These are phyloP conservation scores for Prorops nasuta DNA, from an alignment of 1,140 invertebrate genomes.

Conservation along the genomic window DNA sequence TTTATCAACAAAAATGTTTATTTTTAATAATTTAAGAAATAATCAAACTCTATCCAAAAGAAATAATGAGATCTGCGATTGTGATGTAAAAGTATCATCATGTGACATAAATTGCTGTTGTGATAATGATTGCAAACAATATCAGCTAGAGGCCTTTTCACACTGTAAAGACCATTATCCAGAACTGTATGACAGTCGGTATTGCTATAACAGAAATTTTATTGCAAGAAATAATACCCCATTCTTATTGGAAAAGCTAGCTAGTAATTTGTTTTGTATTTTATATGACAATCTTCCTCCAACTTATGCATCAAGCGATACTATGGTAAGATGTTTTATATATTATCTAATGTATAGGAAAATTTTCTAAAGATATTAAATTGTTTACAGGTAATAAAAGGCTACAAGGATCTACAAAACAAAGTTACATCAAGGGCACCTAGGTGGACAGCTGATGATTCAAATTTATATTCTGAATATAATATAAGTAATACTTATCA, in stretches of 20 bases:
- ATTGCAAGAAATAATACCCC: slow-evolving; percentile 47
- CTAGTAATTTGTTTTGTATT: slow-evolving; percentile 51
- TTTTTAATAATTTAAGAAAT: no score
- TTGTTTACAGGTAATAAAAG: slow-evolving; percentile 17
- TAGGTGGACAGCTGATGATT: slow-evolving; percentile 24
- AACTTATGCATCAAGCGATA: slow-evolving; percentile 34
- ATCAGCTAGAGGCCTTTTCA: slow-evolving; percentile 43
- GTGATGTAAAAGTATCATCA: slow-evolving; percentile 43
- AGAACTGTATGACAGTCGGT: slow-evolving; percentile 47
- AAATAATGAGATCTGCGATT: slow-evolving; percentile 34
- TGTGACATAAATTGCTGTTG: slow-evolving; percentile 55
- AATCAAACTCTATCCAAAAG: not conserved
- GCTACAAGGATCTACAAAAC: slow-evolving; percentile 19
- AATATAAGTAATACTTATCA: slow-evolving; percentile 37
- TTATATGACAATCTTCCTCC: slow-evolving; percentile 52
- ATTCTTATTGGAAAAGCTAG: slow-evolving; percentile 47
- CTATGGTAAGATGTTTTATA: slow-evolving; percentile 44
- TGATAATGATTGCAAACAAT: slow-evolving; percentile 46
- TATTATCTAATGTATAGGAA: no score
- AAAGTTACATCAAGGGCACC: slow-evolving; percentile 21
- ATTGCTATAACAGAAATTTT: slow-evolving; percentile 49
- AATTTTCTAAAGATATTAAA: not conserved
- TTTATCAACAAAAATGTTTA: not conserved
- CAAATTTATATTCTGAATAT: slow-evolving; percentile 19
- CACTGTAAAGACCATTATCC: slow-evolving; percentile 36